Percentiles rank a stretch among this genome's conserved stretches.
These are phyloP conservation scores for Pseudopodoces humilis DNA, from an alignment of 2,113 vertebrate genomes.

Conservation along the genomic window DNA sequence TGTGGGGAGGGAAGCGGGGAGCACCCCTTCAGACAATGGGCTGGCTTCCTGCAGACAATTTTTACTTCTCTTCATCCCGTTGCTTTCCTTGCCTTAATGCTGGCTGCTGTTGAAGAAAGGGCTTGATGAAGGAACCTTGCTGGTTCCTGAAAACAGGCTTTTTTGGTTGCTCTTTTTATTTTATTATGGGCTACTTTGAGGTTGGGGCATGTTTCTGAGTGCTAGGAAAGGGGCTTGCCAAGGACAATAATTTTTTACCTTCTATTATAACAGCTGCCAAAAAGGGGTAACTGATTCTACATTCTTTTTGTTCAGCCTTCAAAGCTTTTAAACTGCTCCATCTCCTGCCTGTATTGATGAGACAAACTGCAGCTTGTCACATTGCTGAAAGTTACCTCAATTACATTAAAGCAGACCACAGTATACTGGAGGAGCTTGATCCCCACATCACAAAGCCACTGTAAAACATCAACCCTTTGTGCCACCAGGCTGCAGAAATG, in stretches of 20 bases:
- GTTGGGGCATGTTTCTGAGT: neutral
- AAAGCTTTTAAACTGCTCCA: neutral
- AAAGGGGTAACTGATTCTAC: neutral
- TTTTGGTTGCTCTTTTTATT: neutral
- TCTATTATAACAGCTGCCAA: neutral
- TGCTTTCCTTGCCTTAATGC: neutral
- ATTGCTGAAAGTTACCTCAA: neutral
- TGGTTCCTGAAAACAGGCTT: neutral
- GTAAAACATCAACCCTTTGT: neutral
- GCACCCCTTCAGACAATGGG: neutral
- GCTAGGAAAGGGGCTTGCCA: neutral
- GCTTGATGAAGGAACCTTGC: neutral
- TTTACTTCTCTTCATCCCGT: neutral
- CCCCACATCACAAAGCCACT: neutral
- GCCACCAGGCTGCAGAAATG: neutral
- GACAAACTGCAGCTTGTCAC: neutral
- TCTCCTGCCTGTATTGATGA: neutral
- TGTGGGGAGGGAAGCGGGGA: fast-evolving
- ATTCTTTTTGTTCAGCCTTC: neutral
- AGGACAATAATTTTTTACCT: neutral
- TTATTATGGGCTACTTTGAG: neutral
- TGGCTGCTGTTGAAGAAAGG: neutral
- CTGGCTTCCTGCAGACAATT: neutral
- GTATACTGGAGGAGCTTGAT: neutral
- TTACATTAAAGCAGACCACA: neutral